A percentile compares a stretch with the other conserved stretches of the same genome.
phyloP scores from a whole-genome alignment of 2,888 invertebrate species.

The Aspidiotus destructor region DNA sequence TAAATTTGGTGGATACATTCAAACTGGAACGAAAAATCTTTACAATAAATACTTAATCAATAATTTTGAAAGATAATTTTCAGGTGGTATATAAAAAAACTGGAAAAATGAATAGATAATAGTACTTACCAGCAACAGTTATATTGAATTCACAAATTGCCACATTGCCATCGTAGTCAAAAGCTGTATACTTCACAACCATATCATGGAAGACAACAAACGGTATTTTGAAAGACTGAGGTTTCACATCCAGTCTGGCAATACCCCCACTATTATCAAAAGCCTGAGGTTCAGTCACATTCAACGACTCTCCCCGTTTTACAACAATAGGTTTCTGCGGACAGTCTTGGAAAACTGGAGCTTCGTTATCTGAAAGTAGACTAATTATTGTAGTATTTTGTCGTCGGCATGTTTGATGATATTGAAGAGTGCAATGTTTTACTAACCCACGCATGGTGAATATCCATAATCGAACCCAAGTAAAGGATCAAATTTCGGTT shows the following conservation, averaged over 20 bases:
- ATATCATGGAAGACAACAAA: conserved; percentile 80
- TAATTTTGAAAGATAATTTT: not conserved
- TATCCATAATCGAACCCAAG: conserved; percentile 87
- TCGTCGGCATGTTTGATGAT: too few relatives aligned
- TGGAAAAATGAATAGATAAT: too few relatives aligned
- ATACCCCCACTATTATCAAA: conserved; percentile 93
- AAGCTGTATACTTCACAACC: conserved; percentile 89
- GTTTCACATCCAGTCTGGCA: conserved; percentile 83
- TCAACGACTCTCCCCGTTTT: conserved; percentile 77
- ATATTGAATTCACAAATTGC: conserved; percentile 95
- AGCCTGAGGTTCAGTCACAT: conserved; percentile 87
- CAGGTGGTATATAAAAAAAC: too few relatives aligned
- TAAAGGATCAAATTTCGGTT: conserved; percentile 68
- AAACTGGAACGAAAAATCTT: not conserved
- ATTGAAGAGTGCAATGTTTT: not conserved
- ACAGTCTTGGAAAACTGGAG: conserved; percentile 92
- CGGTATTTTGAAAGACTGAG: conserved; percentile 81
- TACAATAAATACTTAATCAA: not conserved
- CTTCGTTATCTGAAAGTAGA: conserved; percentile 68
- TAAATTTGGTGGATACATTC: not conserved
- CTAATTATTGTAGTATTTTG: not conserved
- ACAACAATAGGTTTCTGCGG: conserved; percentile 86
- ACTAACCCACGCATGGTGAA: conserved; percentile 77
- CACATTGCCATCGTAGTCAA: conserved; percentile 94
- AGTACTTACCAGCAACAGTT: conserved; percentile 60